Conservation (phyloP, 2,797 vertebrate species). For the Platyrinchus mystaceus region DNA sequence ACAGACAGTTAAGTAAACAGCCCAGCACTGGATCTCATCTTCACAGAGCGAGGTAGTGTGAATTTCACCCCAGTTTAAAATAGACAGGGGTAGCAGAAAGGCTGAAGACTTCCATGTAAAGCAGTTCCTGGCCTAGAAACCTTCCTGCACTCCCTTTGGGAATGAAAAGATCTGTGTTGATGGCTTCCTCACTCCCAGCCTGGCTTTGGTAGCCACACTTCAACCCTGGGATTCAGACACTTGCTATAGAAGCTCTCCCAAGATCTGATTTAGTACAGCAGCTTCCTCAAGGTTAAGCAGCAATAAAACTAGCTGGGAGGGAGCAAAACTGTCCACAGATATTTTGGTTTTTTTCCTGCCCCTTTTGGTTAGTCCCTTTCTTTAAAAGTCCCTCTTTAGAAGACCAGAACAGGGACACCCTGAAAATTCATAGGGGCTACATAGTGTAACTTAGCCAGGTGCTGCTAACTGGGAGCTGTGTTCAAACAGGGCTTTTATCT, state of each 20-base stretch:
- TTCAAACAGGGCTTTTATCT: slow-evolving; percentile 41
- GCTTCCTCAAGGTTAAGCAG: slow-evolving; percentile 49
- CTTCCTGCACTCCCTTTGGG: slow-evolving; percentile 12
- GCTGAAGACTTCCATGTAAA: slow-evolving; percentile 35
- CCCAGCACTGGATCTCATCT: slow-evolving; percentile 68
- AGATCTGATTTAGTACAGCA: neutral
- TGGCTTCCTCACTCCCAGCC: slow-evolving; percentile 22
- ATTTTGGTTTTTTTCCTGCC: neutral
- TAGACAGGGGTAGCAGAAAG: slow-evolving; percentile 8
- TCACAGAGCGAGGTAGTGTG: slow-evolving; percentile 64
- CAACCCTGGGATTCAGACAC: slow-evolving; percentile 25
- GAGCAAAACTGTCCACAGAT: slow-evolving; percentile 27
- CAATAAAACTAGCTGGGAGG: slow-evolving; percentile 37
- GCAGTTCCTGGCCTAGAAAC: slow-evolving; percentile 45
- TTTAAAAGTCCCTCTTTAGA: slow-evolving; percentile 1
- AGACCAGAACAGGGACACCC: neutral
- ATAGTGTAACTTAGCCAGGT: slow-evolving; percentile 57
- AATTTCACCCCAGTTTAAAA: slow-evolving; percentile 64
- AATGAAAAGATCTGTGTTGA: slow-evolving; percentile 30
- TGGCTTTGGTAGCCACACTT: slow-evolving; percentile 55
- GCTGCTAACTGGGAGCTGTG: slow-evolving; percentile 47
- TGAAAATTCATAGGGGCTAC: slow-evolving; percentile 25
- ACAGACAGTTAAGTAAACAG: slow-evolving; percentile 73
- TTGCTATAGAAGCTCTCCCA: slow-evolving; percentile 13
- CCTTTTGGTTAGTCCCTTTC: neutral